phyloP scores from a whole-genome alignment of 2,797 vertebrate species.

The Muraenolepis orangiensis region DNA sequence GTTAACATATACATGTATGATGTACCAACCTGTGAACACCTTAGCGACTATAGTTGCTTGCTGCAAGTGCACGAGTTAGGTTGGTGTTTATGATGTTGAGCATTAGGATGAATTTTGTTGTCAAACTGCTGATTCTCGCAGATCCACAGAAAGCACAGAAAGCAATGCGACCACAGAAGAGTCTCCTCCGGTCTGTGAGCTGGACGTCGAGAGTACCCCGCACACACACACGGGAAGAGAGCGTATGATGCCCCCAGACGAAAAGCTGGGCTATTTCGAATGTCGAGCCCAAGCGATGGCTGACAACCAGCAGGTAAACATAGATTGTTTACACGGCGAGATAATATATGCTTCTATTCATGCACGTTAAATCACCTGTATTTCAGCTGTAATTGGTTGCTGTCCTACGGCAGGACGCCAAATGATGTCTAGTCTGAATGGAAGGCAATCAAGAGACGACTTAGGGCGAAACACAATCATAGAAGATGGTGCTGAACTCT shows the following conservation, averaged over 20 bases:
- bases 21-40: too few relatives aligned
- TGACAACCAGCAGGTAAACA: slow-evolving; percentile 58
- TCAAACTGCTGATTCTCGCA: slow-evolving; percentile 5
- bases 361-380: neutral
- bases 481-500: neutral
- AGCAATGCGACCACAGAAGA: slow-evolving; percentile 22
- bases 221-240: slow-evolving; percentile 26
- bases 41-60: neutral
- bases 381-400: neutral
- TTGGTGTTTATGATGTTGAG: too few relatives aligned
- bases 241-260: slow-evolving; percentile 61
- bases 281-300: slow-evolving; percentile 49
- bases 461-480: neutral
- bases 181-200: slow-evolving; percentile 23
- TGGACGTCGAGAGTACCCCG: slow-evolving; percentile 32
- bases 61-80: neutral
- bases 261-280: slow-evolving; percentile 66
- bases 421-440: neutral
- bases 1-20: neutral
- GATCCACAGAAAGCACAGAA: slow-evolving; percentile 24
- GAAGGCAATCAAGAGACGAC: neutral
- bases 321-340: neutral
- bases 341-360: neutral
- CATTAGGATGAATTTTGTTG: too few relatives aligned
- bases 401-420: neutral